Conservation (phyloP, 2,888 invertebrate species). For the Pristionchus fissidentatus region DNA sequence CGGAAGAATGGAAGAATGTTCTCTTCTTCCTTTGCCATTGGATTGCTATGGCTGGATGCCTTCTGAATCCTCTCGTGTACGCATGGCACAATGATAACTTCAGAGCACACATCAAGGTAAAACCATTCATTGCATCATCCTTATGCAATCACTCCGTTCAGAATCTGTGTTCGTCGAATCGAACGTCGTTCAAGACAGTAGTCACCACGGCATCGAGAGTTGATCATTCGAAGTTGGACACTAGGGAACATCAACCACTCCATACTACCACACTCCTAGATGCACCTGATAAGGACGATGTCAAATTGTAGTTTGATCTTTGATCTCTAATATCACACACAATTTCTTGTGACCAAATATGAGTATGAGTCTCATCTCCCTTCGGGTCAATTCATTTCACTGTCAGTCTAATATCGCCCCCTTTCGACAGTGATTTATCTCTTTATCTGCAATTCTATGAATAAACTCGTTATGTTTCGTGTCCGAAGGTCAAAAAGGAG, state of each 20-base stretch:
- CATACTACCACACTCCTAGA: constrained; percentile 33
- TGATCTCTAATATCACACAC: background rate
- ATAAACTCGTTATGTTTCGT: constrained; percentile 29
- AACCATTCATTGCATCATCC: background rate
- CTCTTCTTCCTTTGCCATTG: constrained; percentile 90
- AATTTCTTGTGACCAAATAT: background rate
- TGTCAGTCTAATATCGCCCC: background rate
- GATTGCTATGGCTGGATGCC: constrained; percentile 87
- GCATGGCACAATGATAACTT: constrained; percentile 69
- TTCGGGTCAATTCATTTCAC: constrained; percentile 34
- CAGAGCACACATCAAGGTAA: constrained; percentile 61
- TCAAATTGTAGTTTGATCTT: constrained; percentile 39
- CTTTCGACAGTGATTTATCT: background rate
- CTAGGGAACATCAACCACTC: background rate
- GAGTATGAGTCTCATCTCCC: background rate
- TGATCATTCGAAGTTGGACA: background rate
- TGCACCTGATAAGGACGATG: constrained; percentile 40
- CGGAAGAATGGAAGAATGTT: constrained; percentile 85
- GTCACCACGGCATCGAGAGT: background rate
- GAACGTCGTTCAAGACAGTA: constrained; percentile 23
- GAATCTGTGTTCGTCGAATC: constrained; percentile 23
- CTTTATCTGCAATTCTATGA: constrained; percentile 7
- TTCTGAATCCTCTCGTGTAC: constrained; percentile 85
- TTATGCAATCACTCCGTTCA: background rate
- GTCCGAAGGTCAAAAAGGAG: background rate